Base-by-base conservation (phyloP, 2,797 vertebrate species). In the Gymnopithys bicolor region DNA sequence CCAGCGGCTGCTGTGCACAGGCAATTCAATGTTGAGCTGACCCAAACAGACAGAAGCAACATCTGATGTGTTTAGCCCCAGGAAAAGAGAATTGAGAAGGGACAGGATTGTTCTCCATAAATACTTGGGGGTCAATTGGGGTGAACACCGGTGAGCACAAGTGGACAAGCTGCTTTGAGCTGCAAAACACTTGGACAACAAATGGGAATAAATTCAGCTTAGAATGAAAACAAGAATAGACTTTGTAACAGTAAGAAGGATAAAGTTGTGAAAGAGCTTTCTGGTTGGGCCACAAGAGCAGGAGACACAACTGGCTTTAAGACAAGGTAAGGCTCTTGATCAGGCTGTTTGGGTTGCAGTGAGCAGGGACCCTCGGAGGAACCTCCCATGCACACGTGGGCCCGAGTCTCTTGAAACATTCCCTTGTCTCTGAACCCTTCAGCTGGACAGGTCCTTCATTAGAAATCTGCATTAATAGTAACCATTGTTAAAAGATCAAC, bases 171-270 rank as follows among this genome's bases (percentile, higher is more conserved):
- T 70, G 32, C 88, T 90, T 74, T 82, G 48, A 60, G 67, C 41
- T 71, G 48, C 60, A 58, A 84, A 90, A 82, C 4, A 1, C 33
- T 60, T 35, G 63, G 74, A 37, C 45, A 76, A 69, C 41, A 90
- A 76, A 66, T 3, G 12, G 41, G 60, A 84, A 87, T 41, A 77
- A 82, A 84, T 32, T 84, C 48, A 11, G 86, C 77, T 95, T 70
- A 93, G 59, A 85, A 39, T 17, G 27, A 53, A 82, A 94, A 73
- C 77, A 95, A 88, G 35, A 75, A 67, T 3, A 52, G 1, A 9
- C 52, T 92, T 82, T 95, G 84, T 84, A 79, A 79, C 4, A 62
- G 17, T 63, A 86, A 94, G 74, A 87, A 25, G 92, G 81, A 87
- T 92, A 71, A 92, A 74, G 62, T 5, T 75, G 66, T 49, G n/a